Conservation (phyloP, 2,113 vertebrate species). For the Cryptotis parvus region DNA sequence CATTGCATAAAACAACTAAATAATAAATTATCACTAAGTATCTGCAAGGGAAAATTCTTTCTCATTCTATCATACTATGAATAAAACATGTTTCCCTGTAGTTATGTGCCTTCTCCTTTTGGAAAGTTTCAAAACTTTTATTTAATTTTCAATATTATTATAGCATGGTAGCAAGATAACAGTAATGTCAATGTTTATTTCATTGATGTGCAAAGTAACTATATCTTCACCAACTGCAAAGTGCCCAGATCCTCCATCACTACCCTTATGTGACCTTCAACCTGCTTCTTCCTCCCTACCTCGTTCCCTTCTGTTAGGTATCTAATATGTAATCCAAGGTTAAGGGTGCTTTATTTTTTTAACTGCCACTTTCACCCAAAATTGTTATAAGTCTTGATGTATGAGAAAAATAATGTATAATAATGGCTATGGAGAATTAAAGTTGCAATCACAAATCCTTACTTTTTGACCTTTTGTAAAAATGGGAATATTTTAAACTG, state of each 20-base stretch:
- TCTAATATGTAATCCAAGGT: too few relatives aligned
- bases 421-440: not conserved
- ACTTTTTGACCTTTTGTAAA: slow-evolving; percentile 15
- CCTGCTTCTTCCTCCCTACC: too few relatives aligned
- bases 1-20: not conserved
- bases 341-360: not conserved
- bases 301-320: not conserved
- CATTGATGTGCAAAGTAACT: too few relatives aligned
- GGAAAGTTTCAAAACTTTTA: not conserved
- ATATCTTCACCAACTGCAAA: too few relatives aligned
- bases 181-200: too few relatives aligned
- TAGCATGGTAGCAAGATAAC: too few relatives aligned
- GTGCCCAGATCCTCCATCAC: too few relatives aligned
- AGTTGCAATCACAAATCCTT: not conserved
- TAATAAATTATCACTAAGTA: not conserved
- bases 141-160: too few relatives aligned
- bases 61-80: not conserved
- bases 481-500: not conserved
- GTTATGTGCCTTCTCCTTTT: not conserved
- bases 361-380: not conserved
- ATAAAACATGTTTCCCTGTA: not conserved
- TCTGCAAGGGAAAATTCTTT: not conserved
- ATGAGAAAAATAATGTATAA: not conserved
- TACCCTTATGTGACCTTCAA: too few relatives aligned
- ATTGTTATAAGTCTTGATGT: not conserved